Conservation (phyloP, 2,113 vertebrate species). For the Mohoua ochrocephala region DNA sequence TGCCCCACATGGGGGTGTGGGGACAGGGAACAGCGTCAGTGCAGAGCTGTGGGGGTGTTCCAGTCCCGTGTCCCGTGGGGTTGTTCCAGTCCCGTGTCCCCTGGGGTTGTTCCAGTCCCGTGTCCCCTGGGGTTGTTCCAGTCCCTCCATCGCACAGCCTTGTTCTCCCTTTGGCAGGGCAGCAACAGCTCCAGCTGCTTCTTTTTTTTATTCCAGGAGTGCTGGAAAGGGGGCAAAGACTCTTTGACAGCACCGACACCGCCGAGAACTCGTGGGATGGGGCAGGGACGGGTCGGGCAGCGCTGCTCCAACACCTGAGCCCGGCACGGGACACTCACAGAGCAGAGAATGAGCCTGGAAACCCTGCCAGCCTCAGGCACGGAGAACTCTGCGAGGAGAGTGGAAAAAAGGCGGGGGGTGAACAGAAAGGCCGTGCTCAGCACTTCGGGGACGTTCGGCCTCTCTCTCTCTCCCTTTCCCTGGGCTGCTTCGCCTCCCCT, state of each 20-base stretch:
- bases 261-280: accelerated
- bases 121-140: accelerated
- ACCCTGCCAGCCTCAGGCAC: background rate
- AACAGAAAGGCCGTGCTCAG: background rate
- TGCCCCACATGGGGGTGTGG: accelerated
- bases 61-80: accelerated
- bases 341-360: accelerated
- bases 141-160: background rate
- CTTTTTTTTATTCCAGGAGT: background rate
- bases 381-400: background rate
- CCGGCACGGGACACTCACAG: accelerated
- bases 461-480: background rate
- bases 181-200: background rate
- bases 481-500: background rate
- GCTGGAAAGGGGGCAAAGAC: background rate
- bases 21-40: background rate
- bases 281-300: background rate
- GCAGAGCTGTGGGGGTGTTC: too few relatives aligned
- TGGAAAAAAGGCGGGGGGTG: background rate
- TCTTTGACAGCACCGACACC: background rate
- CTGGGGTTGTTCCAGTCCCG: background rate
- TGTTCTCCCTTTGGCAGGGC: background rate
- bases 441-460: accelerated
- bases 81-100: accelerated
- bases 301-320: background rate